Evolutionary conservation across 2,113 vertebrate genomes (phyloP).

Genomic region (Montifringilla adamsi): DNA sequence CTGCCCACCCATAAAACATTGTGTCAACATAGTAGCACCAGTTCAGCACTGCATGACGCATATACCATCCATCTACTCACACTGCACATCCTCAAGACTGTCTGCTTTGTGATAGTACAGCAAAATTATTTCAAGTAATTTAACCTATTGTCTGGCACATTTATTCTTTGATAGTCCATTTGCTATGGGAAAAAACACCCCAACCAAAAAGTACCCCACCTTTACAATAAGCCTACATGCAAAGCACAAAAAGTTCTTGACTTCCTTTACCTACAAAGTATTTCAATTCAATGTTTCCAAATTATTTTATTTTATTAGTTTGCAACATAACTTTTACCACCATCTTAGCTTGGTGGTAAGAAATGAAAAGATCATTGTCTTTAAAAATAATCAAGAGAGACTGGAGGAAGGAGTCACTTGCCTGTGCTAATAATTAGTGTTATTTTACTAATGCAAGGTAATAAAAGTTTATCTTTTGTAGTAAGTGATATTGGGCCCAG

Average conservation of each 20-base stretch:
- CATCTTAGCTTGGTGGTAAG: not conserved
- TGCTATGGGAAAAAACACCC: not conserved
- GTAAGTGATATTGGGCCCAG: not conserved
- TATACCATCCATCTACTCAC: not conserved
- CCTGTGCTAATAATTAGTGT: not conserved
- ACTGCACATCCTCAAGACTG: not conserved
- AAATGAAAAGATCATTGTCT: not conserved
- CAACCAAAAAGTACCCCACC: accelerated
- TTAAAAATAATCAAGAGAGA: not conserved
- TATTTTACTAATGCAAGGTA: not conserved
- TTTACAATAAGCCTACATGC: not conserved
- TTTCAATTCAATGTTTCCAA: not conserved
- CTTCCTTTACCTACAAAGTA: not conserved
- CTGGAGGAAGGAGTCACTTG: not conserved
- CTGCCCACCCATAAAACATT: not conserved
- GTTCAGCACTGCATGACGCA: not conserved
- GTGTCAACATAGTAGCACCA: not conserved
- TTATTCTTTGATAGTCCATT: not conserved
- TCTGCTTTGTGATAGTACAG: not conserved
- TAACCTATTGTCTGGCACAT: not conserved
- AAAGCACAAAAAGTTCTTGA: not conserved
- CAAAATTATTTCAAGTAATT: not conserved
- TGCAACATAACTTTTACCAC: not conserved
- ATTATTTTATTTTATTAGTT: not conserved
- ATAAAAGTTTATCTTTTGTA: not conserved